Conservation (phyloP, 2,797 vertebrate genomes). For the Lagodon rhomboides region DNA sequence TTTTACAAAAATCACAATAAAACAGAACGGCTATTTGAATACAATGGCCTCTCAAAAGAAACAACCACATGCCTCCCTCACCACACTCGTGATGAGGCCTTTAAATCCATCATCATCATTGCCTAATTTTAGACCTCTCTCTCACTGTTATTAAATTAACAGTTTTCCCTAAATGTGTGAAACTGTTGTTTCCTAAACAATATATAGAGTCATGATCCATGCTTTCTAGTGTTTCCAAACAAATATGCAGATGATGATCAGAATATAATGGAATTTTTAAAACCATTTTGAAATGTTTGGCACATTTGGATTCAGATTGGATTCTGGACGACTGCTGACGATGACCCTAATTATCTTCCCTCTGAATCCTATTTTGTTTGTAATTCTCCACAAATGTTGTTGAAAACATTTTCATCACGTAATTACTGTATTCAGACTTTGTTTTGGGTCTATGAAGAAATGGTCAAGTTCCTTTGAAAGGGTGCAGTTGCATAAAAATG, state of each 20-base stretch:
- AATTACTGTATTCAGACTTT: neutral
- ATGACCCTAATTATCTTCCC: neutral
- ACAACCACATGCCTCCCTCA: no score
- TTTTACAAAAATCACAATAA: no score
- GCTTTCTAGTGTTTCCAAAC: neutral
- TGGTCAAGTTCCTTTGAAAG: neutral
- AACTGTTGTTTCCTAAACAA: neutral
- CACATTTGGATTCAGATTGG: neutral
- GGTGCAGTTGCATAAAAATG: slow-evolving; percentile 16
- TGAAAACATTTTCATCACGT: neutral
- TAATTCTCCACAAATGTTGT: neutral
- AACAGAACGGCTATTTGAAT: no score
- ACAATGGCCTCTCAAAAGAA: no score
- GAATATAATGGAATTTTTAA: neutral
- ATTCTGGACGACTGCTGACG: neutral
- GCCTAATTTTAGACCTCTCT: no score
- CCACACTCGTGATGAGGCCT: no score
- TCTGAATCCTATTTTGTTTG: neutral
- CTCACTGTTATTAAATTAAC: no score
- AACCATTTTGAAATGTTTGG: slow-evolving; percentile 4
- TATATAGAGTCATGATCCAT: neutral
- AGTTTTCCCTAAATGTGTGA: no score
- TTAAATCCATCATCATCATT: no score
- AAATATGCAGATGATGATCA: neutral
- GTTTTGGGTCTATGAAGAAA: neutral